Percentiles rank a stretch among this genome's conserved stretches.
phyloP scores from a whole-genome alignment of 2,113 vertebrate genomes.

The Cyanoderma ruficeps region DNA sequence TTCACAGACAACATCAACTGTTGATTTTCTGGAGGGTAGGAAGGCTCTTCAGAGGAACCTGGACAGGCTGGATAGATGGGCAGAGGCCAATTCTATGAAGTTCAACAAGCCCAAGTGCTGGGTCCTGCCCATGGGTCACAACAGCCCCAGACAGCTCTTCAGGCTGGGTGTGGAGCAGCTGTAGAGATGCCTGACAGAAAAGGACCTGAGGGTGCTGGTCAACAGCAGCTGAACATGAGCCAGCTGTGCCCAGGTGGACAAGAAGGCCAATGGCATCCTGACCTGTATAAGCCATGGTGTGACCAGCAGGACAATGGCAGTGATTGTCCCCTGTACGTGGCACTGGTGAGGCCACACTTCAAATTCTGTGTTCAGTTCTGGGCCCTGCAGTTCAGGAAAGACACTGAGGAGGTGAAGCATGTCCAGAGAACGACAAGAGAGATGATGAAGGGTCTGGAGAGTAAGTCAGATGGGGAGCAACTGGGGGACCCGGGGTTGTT shows the following conservation, averaged over 20 bases:
- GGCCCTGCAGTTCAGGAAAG: background rate
- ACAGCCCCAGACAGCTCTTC: background rate
- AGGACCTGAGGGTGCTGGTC: accelerated
- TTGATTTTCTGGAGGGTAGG: background rate
- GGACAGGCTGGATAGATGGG: too few species aligned
- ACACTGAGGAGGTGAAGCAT: background rate
- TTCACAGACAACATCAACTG: background rate
- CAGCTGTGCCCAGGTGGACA: background rate
- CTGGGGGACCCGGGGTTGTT: background rate
- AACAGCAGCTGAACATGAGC: background rate
- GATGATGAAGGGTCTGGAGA: background rate
- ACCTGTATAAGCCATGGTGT: accelerated
- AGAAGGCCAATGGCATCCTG: background rate
- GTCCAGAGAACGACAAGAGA: background rate
- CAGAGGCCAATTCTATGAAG: background rate
- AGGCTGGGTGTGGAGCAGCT: background rate
- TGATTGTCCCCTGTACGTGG: accelerated
- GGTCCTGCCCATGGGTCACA: background rate
- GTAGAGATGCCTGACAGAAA: background rate
- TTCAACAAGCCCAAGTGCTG: background rate
- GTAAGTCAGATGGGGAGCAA: background rate
- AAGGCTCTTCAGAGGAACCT: background rate
- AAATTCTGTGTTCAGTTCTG: accelerated
- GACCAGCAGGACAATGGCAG: background rate
- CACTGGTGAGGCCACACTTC: background rate